These are phyloP conservation scores for Dryobotodes eremita DNA, from an alignment of 2,888 invertebrate genomes.

Conservation along the genomic window DNA sequence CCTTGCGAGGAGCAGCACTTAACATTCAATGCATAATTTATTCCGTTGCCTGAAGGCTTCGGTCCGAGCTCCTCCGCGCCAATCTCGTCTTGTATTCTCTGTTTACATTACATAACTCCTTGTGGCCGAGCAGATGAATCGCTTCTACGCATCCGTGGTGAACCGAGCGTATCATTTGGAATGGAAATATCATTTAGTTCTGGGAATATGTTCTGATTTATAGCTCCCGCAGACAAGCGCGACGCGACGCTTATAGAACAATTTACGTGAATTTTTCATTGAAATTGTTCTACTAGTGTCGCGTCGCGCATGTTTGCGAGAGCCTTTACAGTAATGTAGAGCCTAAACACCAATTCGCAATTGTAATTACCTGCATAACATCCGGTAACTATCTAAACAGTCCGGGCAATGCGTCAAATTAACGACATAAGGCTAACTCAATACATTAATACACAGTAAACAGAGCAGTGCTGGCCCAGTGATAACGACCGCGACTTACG, in stretches of 20 bases:
- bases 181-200: neutral
- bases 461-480: no score
- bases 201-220: neutral
- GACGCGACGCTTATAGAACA: no score
- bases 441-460: neutral
- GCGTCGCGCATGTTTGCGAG: no score
- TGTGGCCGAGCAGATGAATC: neutral
- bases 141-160: neutral
- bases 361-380: neutral
- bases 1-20: conserved; percentile 48
- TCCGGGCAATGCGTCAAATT: conserved; percentile 70
- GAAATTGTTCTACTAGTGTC: no score
- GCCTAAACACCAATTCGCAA: neutral
- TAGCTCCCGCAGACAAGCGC: no score
- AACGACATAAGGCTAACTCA: conserved; percentile 58
- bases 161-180: neutral
- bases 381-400: conserved; percentile 2
- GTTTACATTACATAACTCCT: conserved; percentile 53
- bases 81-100: conserved; percentile 52
- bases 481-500: no score
- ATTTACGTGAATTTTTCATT: no score
- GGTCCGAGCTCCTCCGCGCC: conserved; percentile 11
- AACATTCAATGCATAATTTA: conserved; percentile 62
- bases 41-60: conserved; percentile 51
- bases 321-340: no score